These are phyloP conservation scores for Leptodirus hochenwartii DNA, from an alignment of 2,888 invertebrate genomes.

Conservation along the genomic window DNA sequence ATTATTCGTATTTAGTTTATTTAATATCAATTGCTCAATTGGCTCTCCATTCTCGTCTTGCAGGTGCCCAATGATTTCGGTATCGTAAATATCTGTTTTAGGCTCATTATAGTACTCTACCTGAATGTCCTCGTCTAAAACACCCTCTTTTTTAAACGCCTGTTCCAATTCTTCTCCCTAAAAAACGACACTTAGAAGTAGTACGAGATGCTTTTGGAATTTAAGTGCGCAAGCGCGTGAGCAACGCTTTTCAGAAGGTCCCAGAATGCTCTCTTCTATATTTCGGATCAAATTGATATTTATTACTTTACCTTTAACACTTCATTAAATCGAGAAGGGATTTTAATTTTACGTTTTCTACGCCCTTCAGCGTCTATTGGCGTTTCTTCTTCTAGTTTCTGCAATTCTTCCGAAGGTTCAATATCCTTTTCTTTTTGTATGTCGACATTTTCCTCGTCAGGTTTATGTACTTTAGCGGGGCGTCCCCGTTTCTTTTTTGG, in stretches of 20 bases:
- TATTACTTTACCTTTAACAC: conserved; percentile 34
- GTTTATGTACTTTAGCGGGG: conserved; percentile 32
- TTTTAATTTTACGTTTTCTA: conserved; percentile 42
- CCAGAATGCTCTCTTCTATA: too few relatives aligned
- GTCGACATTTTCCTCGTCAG: not conserved
- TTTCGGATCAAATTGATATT: not conserved
- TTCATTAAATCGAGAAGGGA: conserved; percentile 40
- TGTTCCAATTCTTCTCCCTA: conserved; percentile 57
- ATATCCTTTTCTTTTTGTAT: conserved; percentile 16
- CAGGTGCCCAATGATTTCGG: conserved; percentile 42
- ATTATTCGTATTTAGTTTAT: conserved; percentile 5
- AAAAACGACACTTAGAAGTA: conserved; percentile 10
- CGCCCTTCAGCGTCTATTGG: conserved; percentile 31
- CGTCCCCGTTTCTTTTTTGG: conserved; percentile 51
- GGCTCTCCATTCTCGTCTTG: conserved; percentile 39
- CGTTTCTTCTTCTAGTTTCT: conserved; percentile 15
- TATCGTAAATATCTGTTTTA: conserved; percentile 13
- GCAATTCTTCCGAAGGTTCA: conserved; percentile 12
- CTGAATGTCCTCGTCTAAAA: conserved; percentile 36
- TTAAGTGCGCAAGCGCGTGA: too few relatives aligned
- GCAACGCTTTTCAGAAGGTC: too few relatives aligned
- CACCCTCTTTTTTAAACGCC: conserved; percentile 52
- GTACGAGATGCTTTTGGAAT: too few relatives aligned
- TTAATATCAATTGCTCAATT: conserved; percentile 27
- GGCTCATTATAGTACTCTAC: conserved; percentile 19